A percentile compares a stretch with the other conserved stretches of the same genome.
Evolutionary conservation across 1,140 invertebrate genomes (phyloP).

Genomic region (Drosophila mauritiana): DNA sequence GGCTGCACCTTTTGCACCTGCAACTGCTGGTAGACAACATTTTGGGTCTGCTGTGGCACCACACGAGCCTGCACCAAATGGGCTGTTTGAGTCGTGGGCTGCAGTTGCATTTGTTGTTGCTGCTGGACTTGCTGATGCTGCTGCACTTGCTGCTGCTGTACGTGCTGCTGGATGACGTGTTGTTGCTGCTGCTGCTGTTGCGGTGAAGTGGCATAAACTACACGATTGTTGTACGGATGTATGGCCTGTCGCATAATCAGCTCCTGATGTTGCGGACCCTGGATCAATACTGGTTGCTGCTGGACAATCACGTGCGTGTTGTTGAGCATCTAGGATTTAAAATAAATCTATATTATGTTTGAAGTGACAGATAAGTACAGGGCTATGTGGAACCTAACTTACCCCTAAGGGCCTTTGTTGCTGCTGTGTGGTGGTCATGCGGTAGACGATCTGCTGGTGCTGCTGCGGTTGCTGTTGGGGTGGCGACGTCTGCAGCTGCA

Average conservation of each 20-base stretch:
- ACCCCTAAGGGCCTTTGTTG: conserved; percentile 62
- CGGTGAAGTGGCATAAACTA: conserved; percentile 65
- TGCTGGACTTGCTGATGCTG: conserved; percentile 69
- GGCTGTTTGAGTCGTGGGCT: conserved; percentile 65
- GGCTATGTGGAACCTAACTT: conserved; percentile 14
- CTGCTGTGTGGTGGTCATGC: conserved; percentile 67
- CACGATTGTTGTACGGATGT: conserved; percentile 73
- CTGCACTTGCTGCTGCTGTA: conserved; percentile 70
- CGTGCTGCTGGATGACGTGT: conserved; percentile 67
- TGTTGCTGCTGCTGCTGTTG: conserved; percentile 68
- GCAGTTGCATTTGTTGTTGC: conserved; percentile 67
- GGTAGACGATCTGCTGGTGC: conserved; percentile 80
- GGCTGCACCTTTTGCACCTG: conserved; percentile 61
- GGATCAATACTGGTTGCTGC: conserved; percentile 74
- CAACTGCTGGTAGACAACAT: conserved; percentile 71
- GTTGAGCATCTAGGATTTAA: conserved; percentile 52
- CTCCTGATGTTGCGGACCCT: conserved; percentile 74
- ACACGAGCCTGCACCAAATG: conserved; percentile 69
- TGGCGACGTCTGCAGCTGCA: conserved; percentile 79
- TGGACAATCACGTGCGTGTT: conserved; percentile 81
- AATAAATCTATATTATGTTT: background rate
- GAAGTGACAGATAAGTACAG: background rate
- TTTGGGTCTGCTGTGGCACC: conserved; percentile 63
- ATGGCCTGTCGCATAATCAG: conserved; percentile 76
- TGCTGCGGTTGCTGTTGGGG: conserved; percentile 63